A percentile compares a stretch with the other conserved stretches of the same genome.
phyloP scores from a whole-genome alignment of 2,888 invertebrate genomes.

The Hipparchia semele region DNA sequence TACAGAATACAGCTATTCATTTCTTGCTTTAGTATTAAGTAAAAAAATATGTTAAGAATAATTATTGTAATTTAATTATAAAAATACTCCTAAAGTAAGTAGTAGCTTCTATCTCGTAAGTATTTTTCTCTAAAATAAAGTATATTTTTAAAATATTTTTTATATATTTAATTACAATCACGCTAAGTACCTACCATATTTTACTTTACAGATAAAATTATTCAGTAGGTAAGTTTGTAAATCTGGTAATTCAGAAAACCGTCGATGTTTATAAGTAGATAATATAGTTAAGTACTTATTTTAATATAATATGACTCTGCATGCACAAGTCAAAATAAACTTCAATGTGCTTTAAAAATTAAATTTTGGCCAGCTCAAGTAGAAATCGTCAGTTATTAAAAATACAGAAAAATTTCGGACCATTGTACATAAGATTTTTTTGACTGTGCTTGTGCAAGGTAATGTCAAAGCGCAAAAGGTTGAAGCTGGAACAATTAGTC shows the following conservation, averaged over 20 bases:
- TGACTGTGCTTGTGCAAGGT: constrained; percentile 31
- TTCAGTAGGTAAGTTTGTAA: constrained; percentile 23
- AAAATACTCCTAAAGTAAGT: not conserved
- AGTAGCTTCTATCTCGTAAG: too few relatives aligned
- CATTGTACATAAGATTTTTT: constrained; percentile 30
- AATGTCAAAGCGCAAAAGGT: constrained; percentile 58
- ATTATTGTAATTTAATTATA: not conserved
- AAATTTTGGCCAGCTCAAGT: not conserved
- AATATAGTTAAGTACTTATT: constrained; percentile 39
- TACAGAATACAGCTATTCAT: too few relatives aligned
- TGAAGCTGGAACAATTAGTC: constrained; percentile 78
- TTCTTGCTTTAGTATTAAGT: not conserved
- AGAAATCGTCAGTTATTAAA: too few relatives aligned
- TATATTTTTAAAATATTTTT: too few relatives aligned
- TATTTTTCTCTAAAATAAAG: too few relatives aligned
- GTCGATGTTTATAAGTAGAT: constrained; percentile 66
- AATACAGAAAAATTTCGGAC: not conserved
- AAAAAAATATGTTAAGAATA: not conserved
- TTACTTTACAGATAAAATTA: not conserved
- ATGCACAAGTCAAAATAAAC: constrained; percentile 31
- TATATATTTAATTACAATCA: too few relatives aligned
- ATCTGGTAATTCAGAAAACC: constrained; percentile 67
- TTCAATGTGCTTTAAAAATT: constrained; percentile 6
- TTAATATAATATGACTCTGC: constrained; percentile 32
- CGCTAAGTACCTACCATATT: too few relatives aligned